Conservation (phyloP, 2,888 invertebrate species). For the Cryptocephalus moraei region DNA sequence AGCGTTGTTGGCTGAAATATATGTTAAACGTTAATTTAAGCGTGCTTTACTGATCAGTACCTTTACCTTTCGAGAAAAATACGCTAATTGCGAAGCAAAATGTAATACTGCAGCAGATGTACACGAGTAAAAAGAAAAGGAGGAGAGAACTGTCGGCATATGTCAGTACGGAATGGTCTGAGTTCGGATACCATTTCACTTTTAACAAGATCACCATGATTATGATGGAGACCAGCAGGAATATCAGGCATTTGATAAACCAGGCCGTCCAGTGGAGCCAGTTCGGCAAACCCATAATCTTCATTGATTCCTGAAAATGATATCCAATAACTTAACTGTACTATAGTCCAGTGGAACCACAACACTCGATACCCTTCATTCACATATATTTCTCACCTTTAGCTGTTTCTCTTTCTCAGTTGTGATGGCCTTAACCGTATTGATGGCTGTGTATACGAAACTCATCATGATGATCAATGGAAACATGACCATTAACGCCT, state of each 20-base stretch:
- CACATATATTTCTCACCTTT: slow-evolving; percentile 44
- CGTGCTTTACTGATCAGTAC: no score
- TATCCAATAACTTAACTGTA: no score
- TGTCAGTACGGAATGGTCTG: slow-evolving; percentile 54
- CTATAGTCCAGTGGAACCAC: no score
- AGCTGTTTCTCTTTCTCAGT: slow-evolving; percentile 67
- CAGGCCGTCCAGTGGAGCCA: slow-evolving; percentile 82
- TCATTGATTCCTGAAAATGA: slow-evolving; percentile 64
- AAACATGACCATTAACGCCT: slow-evolving; percentile 54
- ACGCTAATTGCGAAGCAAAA: slow-evolving; percentile 73
- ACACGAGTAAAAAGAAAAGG: slow-evolving; percentile 61
- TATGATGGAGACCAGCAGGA: slow-evolving; percentile 49
- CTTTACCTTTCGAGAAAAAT: slow-evolving; percentile 64
- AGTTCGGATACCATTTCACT: slow-evolving; percentile 30
- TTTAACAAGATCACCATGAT: slow-evolving; percentile 47
- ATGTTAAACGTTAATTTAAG: no score
- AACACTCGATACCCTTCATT: no score
- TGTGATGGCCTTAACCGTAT: slow-evolving; percentile 63
- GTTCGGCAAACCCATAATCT: slow-evolving; percentile 78
- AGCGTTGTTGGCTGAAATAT: slow-evolving; percentile 58
- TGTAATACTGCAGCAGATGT: slow-evolving; percentile 58
- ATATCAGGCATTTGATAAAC: slow-evolving; percentile 66
- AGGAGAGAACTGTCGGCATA: slow-evolving; percentile 55
- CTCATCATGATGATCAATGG: slow-evolving; percentile 70
- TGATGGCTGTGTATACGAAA: slow-evolving; percentile 70